These are phyloP conservation scores for Tenrec ecaudatus DNA, from an alignment of 2,113 vertebrate genomes.

Conservation along the genomic window DNA sequence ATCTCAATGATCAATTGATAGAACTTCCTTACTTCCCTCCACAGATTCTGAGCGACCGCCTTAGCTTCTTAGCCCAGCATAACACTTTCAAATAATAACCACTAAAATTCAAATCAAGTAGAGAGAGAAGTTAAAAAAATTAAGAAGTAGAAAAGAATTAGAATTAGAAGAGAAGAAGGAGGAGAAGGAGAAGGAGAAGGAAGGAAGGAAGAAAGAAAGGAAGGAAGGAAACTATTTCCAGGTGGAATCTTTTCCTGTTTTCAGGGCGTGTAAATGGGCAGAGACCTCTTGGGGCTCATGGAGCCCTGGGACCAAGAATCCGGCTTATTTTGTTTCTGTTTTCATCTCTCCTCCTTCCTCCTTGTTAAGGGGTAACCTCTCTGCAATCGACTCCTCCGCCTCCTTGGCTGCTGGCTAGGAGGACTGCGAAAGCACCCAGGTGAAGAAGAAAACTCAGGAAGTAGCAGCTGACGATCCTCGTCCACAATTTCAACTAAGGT, in stretches of 20 bases:
- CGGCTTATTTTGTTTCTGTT: conserved; percentile 56
- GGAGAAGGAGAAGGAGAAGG: too few species aligned
- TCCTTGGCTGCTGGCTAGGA: conserved; percentile 43
- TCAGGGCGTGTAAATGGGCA: conserved; percentile 68
- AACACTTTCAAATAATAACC: conserved; percentile 54
- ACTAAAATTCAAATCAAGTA: conserved; percentile 40
- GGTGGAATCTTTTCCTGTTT: conserved; percentile 61
- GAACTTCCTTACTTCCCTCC: not conserved
- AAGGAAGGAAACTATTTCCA: conserved; percentile 46
- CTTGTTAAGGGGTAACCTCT: conserved; percentile 55
- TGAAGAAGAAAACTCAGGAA: conserved; percentile 23
- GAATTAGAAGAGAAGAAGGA: too few species aligned
- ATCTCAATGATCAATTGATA: not conserved
- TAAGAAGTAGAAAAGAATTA: too few species aligned
- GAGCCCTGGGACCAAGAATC: conserved; percentile 24
- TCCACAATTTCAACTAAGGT: conserved; percentile 70
- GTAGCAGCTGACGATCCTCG: conserved; percentile 53
- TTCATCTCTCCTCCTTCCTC: conserved; percentile 47
- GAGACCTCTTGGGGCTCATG: conserved; percentile 2
- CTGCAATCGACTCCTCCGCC: conserved; percentile 59
- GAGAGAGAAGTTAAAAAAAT: not conserved
- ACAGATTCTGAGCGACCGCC: conserved; percentile 15
- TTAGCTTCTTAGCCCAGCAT: not conserved
- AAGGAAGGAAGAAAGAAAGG: not conserved
- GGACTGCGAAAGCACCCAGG: conserved; percentile 21